Base-by-base conservation (phyloP, 2,888 invertebrate genomes). In the Blomia tropicalis region DNA sequence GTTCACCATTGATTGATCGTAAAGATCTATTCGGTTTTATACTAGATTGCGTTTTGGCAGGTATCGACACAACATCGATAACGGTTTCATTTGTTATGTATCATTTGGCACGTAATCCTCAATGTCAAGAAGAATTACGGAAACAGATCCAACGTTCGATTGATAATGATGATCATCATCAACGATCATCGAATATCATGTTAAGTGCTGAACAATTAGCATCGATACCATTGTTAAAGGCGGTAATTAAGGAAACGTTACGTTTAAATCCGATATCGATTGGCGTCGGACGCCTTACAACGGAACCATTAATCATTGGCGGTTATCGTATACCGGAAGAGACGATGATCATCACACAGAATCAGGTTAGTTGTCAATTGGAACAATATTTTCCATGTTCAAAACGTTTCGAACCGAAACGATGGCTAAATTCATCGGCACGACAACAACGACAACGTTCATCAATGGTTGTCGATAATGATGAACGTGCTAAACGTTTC, bases 11-110 rank as follows among this genome's bases (percentile, higher is more conserved):
- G 68, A 72, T 87, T 3, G 83, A 86, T 72, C 75, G 81, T 23
- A 83, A 83, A 71, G 89, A 90, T 73, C 78, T 89, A n/a, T 77
- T 83, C 53, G 87, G 87, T 62, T 83, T 87, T 78, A 81, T 84
- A 64, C 83, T 85, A 43, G 90, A 91, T 73, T 81, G 88, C 71
- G 73, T 90, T 27, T 78, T 90, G 71, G 90, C 87, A 59, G 87
- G 88, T 63, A 82, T 89, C 63, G 89, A 90, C 71, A 90, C 90
- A 85, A 86, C 85, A 0, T 79, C 87, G 0, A 87, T 85, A 72
- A 79, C 84, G 0, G 80, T 82, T 5, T 81, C 83, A 59, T 90
- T 87, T 73, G 77, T 81, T 2, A 73, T 92, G 11, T 89, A 90
- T 72, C 83, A 89, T 71, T 73, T 93, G 62, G 82, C 86, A 0